Evolutionary conservation across 2,113 vertebrate species (phyloP).

Genomic region (Sylvicapra grimmia): DNA sequence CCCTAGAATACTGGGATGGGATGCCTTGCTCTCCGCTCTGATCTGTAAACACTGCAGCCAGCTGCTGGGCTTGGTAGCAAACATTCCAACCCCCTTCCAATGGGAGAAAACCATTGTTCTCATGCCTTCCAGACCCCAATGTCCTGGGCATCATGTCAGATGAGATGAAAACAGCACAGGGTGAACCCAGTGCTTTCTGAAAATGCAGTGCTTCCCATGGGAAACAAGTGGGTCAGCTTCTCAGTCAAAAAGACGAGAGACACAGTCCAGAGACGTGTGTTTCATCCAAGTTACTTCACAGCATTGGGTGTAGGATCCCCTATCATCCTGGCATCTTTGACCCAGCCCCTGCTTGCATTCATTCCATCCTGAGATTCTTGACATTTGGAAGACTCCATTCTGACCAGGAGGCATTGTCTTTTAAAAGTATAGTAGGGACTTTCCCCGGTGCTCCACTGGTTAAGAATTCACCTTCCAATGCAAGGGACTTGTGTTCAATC

Average conservation of each 20-base stretch:
- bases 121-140: fast-evolving
- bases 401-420: neutral
- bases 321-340: neutral
- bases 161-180: fast-evolving
- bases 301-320: fast-evolving
- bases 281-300: neutral
- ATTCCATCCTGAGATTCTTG: neutral
- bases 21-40: neutral
- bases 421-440: neutral
- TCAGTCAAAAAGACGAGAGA: neutral
- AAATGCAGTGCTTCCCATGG: fast-evolving
- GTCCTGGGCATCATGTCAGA: fast-evolving
- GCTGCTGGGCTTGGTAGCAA: fast-evolving
- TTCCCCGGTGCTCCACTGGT: neutral
- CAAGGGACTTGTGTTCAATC: neutral
- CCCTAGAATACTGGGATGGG: fast-evolving
- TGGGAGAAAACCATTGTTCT: too few relatives aligned
- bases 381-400: neutral
- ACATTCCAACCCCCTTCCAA: neutral
- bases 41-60: neutral
- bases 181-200: neutral
- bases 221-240: neutral
- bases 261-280: fast-evolving
- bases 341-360: neutral
- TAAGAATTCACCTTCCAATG: neutral